Evolutionary conservation across 2,888 invertebrate species (phyloP).

Genomic region (Uloborus plumipes): DNA sequence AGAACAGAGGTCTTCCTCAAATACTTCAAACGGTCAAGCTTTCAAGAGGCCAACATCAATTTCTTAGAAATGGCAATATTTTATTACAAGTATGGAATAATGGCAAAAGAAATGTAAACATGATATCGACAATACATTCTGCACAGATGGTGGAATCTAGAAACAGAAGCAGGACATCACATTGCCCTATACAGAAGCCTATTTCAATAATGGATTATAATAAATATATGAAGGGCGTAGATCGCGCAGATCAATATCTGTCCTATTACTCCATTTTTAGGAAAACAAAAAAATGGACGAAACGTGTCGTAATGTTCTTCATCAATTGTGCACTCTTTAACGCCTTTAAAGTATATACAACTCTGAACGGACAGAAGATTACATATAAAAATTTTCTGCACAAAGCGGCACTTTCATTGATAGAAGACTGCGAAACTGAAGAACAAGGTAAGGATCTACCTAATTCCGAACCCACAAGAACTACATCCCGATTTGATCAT

Average conservation of each 20-base stretch:
- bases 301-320: too few species aligned
- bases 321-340: not conserved
- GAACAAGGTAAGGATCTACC: constrained; percentile 19
- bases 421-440: constrained; percentile 20
- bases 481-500: constrained; percentile 5
- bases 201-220: not conserved
- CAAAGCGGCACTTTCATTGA: constrained; percentile 22
- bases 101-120: too few species aligned
- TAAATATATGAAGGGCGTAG: not conserved
- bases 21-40: not conserved
- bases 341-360: not conserved
- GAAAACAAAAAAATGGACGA: not conserved
- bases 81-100: too few species aligned
- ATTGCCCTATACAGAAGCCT: too few species aligned
- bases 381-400: constrained; percentile 23
- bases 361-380: not conserved
- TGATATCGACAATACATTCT: too few species aligned
- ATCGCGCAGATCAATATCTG: constrained; percentile 3
- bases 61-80: too few species aligned
- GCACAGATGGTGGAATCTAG: too few species aligned
- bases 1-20: constrained; percentile 11
- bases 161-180: too few species aligned
- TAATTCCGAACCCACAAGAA: constrained; percentile 16
- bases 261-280: not conserved
- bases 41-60: too few species aligned